These are phyloP conservation scores for Drosophila equinoxialis DNA, from an alignment of 1,140 invertebrate genomes.

Conservation along the genomic window DNA sequence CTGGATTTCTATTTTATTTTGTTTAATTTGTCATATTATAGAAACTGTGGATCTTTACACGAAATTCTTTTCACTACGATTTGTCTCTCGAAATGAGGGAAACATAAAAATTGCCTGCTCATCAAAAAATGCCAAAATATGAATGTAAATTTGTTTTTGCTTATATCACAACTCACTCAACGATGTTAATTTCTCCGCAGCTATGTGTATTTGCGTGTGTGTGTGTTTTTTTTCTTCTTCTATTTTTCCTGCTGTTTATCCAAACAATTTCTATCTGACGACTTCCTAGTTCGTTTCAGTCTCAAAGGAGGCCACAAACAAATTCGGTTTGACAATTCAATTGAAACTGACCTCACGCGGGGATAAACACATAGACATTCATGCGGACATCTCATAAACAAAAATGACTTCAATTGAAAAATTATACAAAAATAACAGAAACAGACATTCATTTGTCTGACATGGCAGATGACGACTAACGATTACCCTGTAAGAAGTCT, in stretches of 20 bases:
- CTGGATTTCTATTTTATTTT: not conserved
- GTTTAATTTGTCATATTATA: not conserved
- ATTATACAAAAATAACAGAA: constrained; percentile 61
- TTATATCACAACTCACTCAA: constrained; percentile 35
- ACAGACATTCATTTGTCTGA: not conserved
- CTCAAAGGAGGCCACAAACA: not conserved
- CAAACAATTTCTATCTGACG: constrained; percentile 22
- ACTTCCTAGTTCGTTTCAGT: constrained; percentile 40
- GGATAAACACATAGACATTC: constrained; percentile 21
- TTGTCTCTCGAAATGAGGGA: not conserved
- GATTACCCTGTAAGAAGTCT: not conserved
- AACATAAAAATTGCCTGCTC: constrained; percentile 3
- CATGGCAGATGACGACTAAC: not conserved
- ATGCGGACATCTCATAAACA: constrained; percentile 52
- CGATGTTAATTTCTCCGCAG: constrained; percentile 1
- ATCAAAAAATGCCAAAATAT: constrained; percentile 10
- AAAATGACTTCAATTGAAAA: constrained; percentile 62
- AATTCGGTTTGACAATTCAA: constrained; percentile 47
- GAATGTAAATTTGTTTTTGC: constrained; percentile 23
- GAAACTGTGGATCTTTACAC: not conserved
- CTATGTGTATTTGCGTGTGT: too few relatives aligned
- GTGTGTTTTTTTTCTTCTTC: not conserved
- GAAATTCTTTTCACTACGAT: not conserved
- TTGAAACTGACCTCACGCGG: constrained; percentile 56
- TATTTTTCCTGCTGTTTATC: constrained; percentile 25